Evolutionary conservation across 1,140 invertebrate species (phyloP).

Genomic region (Sweltsa coloradensis): DNA sequence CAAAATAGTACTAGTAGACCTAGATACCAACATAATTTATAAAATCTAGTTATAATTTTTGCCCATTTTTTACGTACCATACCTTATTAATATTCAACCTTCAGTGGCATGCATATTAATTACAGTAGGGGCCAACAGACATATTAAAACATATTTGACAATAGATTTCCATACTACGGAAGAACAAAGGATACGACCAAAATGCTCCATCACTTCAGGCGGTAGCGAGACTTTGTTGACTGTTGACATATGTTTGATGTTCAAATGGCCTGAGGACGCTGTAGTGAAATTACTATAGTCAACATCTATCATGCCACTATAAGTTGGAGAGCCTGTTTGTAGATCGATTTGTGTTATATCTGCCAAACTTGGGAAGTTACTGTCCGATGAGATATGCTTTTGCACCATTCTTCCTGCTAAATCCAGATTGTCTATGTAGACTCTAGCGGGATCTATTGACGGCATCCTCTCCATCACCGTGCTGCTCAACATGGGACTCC

Average conservation of each 20-base stretch:
- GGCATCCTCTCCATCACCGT: conserved; percentile 4
- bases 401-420: conserved; percentile 60
- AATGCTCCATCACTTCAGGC: conserved; percentile 85
- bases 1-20: no score
- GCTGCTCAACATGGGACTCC: no score
- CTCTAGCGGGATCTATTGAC: conserved; percentile 11
- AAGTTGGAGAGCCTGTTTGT: conserved; percentile 48
- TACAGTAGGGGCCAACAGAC: no score
- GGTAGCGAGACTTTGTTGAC: conserved; percentile 78
- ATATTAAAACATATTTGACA: no score
- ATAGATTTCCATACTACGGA: no score
- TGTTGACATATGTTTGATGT: conserved; percentile 65
- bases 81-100: no score
- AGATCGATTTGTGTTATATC: conserved; percentile 36
- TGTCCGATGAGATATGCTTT: conserved; percentile 53
- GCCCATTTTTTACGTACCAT: no score
- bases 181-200: conserved; percentile 84
- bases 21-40: no score
- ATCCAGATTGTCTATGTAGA: conserved; percentile 48
- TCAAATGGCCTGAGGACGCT: conserved; percentile 46
- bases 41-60: no score
- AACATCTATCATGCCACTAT: conserved; percentile 77
- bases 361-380: conserved; percentile 51
- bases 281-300: conserved; percentile 75
- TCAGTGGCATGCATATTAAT: no score